phyloP scores from a whole-genome alignment of 2,888 invertebrate genomes.

The Tridacna gigas region DNA sequence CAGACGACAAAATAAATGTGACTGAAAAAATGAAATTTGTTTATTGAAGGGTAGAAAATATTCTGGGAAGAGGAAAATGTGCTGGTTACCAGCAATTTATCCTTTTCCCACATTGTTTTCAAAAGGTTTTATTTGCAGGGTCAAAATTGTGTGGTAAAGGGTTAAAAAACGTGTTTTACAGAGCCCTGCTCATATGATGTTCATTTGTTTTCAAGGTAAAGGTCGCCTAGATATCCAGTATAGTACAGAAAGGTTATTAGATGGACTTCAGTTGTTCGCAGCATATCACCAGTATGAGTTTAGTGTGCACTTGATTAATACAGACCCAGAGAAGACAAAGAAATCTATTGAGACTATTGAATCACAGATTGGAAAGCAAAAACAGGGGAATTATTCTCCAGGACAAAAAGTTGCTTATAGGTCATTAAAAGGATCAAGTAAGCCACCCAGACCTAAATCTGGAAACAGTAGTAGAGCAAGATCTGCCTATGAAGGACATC shows the following conservation, averaged over 20 bases:
- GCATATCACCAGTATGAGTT: not conserved
- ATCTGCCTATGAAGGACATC: not conserved
- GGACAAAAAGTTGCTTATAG: not conserved
- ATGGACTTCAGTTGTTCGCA: not conserved
- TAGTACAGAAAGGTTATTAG: conserved; percentile 20
- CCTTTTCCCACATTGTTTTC: not conserved
- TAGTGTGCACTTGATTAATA: conserved; percentile 11
- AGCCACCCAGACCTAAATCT: not conserved
- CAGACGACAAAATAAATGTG: too few relatives aligned
- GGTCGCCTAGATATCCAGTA: not conserved
- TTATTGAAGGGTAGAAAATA: too few relatives aligned
- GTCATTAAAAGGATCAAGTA: not conserved
- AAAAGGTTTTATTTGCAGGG: not conserved
- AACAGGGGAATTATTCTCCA: not conserved
- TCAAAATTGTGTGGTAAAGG: not conserved
- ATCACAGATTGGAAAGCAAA: not conserved
- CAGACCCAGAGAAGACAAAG: not conserved
- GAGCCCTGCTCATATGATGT: too few relatives aligned
- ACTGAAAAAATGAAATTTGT: too few relatives aligned
- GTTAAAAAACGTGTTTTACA: not conserved
- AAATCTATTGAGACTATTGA: conserved; percentile 10
- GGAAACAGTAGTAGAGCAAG: not conserved
- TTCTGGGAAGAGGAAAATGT: too few relatives aligned
- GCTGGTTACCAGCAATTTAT: not conserved
- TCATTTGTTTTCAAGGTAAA: conserved; percentile 22